A percentile compares a stretch with the other conserved stretches of the same genome.
Evolutionary conservation across 2,797 vertebrate genomes (phyloP).

Genomic region (Numenius phaeopus): DNA sequence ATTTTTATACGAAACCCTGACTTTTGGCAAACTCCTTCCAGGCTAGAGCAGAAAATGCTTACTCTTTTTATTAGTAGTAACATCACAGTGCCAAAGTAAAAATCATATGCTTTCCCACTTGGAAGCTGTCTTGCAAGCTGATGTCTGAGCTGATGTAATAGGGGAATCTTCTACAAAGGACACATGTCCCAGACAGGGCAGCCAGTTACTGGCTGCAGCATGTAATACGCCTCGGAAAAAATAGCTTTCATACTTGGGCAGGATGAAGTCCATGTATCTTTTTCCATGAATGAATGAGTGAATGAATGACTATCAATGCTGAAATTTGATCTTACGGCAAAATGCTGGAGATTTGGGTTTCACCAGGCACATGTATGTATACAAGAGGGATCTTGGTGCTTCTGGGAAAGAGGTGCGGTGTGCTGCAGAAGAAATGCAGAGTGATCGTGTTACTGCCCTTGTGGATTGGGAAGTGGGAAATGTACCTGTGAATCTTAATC

Average conservation of each 20-base stretch:
- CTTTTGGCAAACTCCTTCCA: constrained; percentile 70
- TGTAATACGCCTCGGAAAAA: background rate
- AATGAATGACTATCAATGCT: background rate
- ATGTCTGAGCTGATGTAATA: constrained; percentile 37
- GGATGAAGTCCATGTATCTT: background rate
- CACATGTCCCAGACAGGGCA: background rate
- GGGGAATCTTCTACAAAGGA: constrained; percentile 32
- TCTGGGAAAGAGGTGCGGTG: background rate
- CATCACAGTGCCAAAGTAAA: constrained; percentile 11
- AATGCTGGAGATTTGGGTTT: background rate
- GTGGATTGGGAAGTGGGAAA: background rate
- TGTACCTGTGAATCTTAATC: background rate
- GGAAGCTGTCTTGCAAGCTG: constrained; percentile 39
- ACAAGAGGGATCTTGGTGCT: background rate
- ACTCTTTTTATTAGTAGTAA: background rate
- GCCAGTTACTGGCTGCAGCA: constrained; percentile 22
- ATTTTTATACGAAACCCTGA: constrained; percentile 68
- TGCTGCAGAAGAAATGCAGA: background rate
- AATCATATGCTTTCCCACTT: constrained; percentile 27
- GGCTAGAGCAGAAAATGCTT: constrained; percentile 53
- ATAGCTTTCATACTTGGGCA: background rate
- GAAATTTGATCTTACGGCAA: background rate
- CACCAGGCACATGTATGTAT: accelerated
- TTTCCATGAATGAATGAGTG: constrained; percentile 29
- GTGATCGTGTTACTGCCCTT: background rate